Conservation (phyloP, 2,797 vertebrate species). For the Aselliscus stoliczkanus region DNA sequence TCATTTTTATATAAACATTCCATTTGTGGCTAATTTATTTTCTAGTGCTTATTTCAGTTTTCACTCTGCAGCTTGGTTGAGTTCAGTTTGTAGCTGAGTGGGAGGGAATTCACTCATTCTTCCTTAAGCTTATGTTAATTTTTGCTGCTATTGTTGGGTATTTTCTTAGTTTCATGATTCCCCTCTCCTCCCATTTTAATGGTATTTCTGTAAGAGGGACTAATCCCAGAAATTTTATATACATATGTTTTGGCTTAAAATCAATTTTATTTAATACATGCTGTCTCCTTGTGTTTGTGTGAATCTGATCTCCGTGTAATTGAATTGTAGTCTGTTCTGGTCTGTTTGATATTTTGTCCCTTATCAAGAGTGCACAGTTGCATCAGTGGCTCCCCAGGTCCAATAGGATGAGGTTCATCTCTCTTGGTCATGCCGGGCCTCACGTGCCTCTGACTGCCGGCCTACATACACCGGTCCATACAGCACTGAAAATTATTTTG, state of each 20-base stretch:
- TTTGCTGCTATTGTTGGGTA: background rate
- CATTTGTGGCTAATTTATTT: background rate
- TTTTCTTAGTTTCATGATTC: background rate
- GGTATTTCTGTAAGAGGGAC: background rate
- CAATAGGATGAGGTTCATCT: background rate
- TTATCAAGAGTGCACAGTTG: fast-evolving
- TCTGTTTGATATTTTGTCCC: no score
- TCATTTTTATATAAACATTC: background rate
- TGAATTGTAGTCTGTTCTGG: background rate
- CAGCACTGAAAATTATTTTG: background rate
- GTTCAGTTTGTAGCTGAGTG: background rate
- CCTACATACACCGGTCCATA: background rate
- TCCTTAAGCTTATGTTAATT: background rate
- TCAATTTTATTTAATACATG: background rate
- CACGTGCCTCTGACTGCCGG: background rate
- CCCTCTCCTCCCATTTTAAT: background rate
- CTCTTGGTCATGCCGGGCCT: background rate
- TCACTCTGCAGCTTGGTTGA: background rate
- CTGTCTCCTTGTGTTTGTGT: background rate
- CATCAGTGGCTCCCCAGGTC: background rate
- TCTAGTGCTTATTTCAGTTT: background rate
- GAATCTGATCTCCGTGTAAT: background rate
- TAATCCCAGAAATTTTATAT: background rate
- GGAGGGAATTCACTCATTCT: background rate
- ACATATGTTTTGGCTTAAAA: background rate